Conservation (phyloP, 1,140 invertebrate species). For the Philopotamus ludificatus region DNA sequence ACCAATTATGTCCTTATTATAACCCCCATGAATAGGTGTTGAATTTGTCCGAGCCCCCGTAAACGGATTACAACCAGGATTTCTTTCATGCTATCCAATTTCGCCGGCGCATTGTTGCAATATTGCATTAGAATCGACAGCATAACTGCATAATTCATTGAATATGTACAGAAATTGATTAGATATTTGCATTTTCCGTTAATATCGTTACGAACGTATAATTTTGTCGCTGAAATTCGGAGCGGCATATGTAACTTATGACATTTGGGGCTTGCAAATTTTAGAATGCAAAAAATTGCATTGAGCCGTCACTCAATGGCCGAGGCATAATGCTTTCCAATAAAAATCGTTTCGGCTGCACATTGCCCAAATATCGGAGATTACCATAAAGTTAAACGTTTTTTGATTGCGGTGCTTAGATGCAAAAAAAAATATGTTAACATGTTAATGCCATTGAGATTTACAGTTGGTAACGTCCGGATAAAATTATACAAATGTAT, state of each 20-base stretch:
- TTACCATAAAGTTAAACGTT: slow-evolving; percentile 38
- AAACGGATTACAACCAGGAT: slow-evolving; percentile 28
- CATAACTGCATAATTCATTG: neutral
- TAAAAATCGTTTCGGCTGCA: slow-evolving; percentile 29
- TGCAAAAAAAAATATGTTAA: slow-evolving; percentile 38
- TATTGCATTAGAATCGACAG: neutral
- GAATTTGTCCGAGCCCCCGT: slow-evolving; percentile 16
- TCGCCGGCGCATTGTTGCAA: neutral
- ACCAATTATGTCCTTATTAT: slow-evolving; percentile 31
- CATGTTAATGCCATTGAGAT: slow-evolving; percentile 21
- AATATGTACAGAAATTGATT: neutral
- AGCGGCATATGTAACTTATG: neutral
- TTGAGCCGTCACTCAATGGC: slow-evolving; percentile 4
- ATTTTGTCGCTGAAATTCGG: neutral
- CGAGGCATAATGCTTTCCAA: slow-evolving; percentile 20
- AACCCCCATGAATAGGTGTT: neutral
- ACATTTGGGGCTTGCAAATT: neutral
- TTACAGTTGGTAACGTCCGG: slow-evolving; percentile 2
- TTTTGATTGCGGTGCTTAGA: slow-evolving; percentile 33
- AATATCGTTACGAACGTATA: neutral
- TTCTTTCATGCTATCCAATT: neutral
- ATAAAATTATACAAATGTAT: slow-evolving; percentile 37
- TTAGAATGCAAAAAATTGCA: slow-evolving; percentile 22
- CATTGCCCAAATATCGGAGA: slow-evolving; percentile 26
- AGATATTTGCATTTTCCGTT: neutral